phyloP scores from a whole-genome alignment of 2,888 invertebrate species.

The Pasiphila rectangulata region DNA sequence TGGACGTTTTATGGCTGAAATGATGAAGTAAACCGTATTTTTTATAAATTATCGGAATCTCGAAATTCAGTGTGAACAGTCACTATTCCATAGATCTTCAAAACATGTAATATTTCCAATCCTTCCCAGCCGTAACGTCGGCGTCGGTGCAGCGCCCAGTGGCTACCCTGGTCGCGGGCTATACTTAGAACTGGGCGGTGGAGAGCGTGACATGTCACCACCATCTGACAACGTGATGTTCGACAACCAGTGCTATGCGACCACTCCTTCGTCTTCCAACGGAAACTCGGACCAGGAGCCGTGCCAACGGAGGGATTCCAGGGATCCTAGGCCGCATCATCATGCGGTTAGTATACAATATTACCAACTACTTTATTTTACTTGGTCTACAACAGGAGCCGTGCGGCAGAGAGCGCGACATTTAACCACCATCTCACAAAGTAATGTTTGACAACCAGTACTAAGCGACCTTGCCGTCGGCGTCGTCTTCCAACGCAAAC shows the following conservation, averaged over 20 bases:
- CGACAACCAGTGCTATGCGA: slow-evolving; percentile 97
- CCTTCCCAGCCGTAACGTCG: slow-evolving; percentile 61
- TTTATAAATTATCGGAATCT: no score
- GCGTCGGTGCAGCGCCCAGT: slow-evolving; percentile 70
- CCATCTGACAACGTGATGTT: slow-evolving; percentile 96
- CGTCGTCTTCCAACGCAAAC: no score
- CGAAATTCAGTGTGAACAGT: no score
- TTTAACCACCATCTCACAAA: no score
- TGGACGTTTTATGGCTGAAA: no score
- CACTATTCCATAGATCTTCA: no score
- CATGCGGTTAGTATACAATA: slow-evolving; percentile 79
- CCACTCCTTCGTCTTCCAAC: slow-evolving; percentile 95
- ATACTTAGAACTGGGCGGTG: slow-evolving; percentile 86
- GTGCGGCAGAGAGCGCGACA: no score
- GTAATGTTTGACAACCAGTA: no score
- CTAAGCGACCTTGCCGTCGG: no score
- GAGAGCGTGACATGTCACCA: slow-evolving; percentile 88
- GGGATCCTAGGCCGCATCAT: slow-evolving; percentile 83
- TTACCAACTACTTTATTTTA: no score
- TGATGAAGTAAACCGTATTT: no score
- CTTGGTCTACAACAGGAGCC: no score
- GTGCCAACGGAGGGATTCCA: slow-evolving; percentile 77
- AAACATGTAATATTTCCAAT: not conserved
- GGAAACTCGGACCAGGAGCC: slow-evolving; percentile 94
- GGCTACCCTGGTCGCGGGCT: slow-evolving; percentile 87